Evolutionary conservation across 1,140 invertebrate species (phyloP), one percentile per base, ranked within the genome.

Genomic region (Ericerus pela): DNA sequence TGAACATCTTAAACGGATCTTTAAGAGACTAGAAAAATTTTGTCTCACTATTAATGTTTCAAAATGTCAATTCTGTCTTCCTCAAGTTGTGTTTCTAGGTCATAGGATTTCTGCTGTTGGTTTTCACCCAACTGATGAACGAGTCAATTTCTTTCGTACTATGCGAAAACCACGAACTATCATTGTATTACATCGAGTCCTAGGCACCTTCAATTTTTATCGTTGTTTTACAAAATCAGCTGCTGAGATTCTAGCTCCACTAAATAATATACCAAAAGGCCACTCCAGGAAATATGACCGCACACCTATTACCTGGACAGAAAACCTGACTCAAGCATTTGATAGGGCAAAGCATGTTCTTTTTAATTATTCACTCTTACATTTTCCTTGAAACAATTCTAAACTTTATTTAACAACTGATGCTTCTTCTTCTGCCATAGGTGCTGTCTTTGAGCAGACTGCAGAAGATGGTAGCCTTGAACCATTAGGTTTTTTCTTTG

Each of bases 401-500:
- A n/a, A 10, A 8, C 30, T 33, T 10, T 33, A 10, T 33, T 10
- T 33, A 10, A 33, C 30, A 33, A n/a, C 30, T n/a, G 30, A 33
- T n/a, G 30, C 30, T 33, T 10, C 8, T n/a, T 8, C 8, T 33
- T 33, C 8, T 33, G 30, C 30, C n/a, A 33, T 33, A 33, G 30
- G 30, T 10, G 30, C 30, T 8, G 30, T 33, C 8, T 33, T 33
- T 10, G 30, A 33, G 30, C 30, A 33, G 30, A 33, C n/a, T 8
- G 30, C 8, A 10, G 30, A 33, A 33, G n/a, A 33, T 33, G 30
- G 30, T 33, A n/a, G n/a, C 8, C 30, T 8, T 10, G 56, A 67
- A 60, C 67, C 67, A 1, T 52, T 70, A 1, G 66, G 62, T 24
- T 72, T 70, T 55, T 70, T 69, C 52, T 70, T 67, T 8, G 65